phyloP scores from a whole-genome alignment of 2,888 invertebrate species.

The Meiosimyza platycephala region DNA sequence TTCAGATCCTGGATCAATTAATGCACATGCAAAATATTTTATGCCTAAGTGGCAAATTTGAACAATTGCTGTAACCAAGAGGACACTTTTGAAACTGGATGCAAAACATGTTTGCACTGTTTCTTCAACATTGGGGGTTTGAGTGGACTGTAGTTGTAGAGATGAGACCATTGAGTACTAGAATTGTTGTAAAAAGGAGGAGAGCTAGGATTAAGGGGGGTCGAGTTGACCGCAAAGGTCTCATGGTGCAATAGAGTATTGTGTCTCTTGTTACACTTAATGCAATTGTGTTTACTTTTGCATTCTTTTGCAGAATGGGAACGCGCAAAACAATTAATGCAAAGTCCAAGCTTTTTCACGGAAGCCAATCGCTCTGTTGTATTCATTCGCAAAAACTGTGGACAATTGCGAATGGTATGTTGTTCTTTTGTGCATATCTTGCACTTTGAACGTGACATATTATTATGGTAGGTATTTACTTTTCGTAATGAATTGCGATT shows the following conservation, averaged over 20 bases:
- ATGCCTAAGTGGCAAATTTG: slow-evolving; percentile 9
- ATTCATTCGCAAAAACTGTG: no score
- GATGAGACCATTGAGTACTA: not conserved
- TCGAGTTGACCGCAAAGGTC: no score
- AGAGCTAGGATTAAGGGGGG: not conserved
- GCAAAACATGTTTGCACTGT: slow-evolving; percentile 14
- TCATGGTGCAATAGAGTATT: slow-evolving; percentile 26
- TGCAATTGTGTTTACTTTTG: not conserved
- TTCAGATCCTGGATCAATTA: slow-evolving; percentile 39
- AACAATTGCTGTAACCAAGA: slow-evolving; percentile 34
- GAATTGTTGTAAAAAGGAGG: not conserved
- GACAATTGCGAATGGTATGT: no score
- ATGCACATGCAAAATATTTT: slow-evolving; percentile 27
- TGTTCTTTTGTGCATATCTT: no score
- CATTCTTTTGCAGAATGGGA: no score
- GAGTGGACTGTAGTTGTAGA: slow-evolving; percentile 27
- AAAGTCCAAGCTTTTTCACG: no score
- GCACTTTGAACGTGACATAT: no score
- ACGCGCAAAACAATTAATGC: no score
- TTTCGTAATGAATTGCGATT: no score
- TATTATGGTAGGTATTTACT: no score
- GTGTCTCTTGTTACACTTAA: slow-evolving; percentile 22
- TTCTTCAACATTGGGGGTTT: not conserved
- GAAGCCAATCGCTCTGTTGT: no score
- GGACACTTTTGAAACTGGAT: slow-evolving; percentile 10